Conservation (phyloP, 2,113 vertebrate species). For the Erpornis zantholeuca region DNA sequence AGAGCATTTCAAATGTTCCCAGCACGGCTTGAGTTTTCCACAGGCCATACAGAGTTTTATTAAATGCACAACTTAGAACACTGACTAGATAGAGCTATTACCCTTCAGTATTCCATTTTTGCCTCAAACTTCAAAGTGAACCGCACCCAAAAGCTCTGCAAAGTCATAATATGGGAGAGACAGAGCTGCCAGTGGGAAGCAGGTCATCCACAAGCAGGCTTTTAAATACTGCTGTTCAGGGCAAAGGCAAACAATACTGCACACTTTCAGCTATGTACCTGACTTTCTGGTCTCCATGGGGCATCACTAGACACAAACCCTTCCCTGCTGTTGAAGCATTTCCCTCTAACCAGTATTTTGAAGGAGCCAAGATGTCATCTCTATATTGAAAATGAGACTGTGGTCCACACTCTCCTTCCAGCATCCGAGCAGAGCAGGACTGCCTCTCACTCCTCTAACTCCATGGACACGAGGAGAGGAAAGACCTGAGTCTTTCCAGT, state of each 20-base stretch:
- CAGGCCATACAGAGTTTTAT: neutral
- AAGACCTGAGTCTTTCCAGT: neutral
- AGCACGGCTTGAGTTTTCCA: neutral
- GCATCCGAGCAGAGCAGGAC: neutral
- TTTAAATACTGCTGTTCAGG: neutral
- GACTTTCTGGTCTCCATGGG: neutral
- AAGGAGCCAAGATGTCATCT: neutral
- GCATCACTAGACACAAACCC: neutral
- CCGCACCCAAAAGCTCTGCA: neutral
- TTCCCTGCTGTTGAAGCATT: neutral
- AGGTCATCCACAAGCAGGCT: neutral
- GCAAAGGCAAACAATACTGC: neutral
- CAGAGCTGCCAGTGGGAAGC: neutral
- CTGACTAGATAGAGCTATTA: neutral
- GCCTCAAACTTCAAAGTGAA: constrained; percentile 26
- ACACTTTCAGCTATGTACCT: neutral
- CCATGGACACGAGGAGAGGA: neutral
- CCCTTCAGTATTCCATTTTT: neutral
- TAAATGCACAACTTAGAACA: neutral
- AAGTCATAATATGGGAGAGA: neutral
- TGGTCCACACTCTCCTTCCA: neutral
- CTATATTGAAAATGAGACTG: neutral
- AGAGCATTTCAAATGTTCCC: neutral
- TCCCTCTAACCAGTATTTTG: neutral
- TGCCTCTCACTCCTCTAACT: neutral